Percentiles rank a stretch among this genome's conserved stretches.
These are phyloP conservation scores for Cylindroiulus punctatus DNA, from an alignment of 2,888 invertebrate species.

Conservation along the genomic window DNA sequence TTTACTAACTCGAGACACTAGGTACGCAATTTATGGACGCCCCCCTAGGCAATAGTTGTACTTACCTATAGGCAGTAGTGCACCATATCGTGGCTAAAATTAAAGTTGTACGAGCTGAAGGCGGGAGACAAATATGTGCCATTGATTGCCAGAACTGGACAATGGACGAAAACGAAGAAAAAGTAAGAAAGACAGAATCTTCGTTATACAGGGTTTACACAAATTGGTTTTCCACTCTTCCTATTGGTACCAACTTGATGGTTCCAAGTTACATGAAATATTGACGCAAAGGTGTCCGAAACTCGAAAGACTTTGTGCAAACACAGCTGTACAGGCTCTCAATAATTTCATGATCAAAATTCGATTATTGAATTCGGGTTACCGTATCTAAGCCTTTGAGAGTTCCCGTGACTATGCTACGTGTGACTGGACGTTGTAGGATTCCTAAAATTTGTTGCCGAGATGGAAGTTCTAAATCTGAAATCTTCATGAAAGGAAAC, in stretches of 20 bases:
- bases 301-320: too few species aligned
- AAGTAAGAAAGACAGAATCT: not conserved
- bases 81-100: slow-evolving; percentile 73
- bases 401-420: slow-evolving; percentile 69
- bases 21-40: too few species aligned
- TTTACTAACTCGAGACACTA: too few species aligned
- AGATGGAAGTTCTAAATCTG: slow-evolving; percentile 77
- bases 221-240: too few species aligned
- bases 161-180: not conserved
- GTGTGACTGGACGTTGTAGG: slow-evolving; percentile 69
- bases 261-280: too few species aligned
- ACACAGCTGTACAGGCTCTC: too few species aligned
- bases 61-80: slow-evolving; percentile 70
- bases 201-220: too few species aligned
- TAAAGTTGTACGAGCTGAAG: slow-evolving; percentile 73
- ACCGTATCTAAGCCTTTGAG: slow-evolving; percentile 69
- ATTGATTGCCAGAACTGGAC: slow-evolving; percentile 77
- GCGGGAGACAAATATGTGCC: slow-evolving; percentile 74
- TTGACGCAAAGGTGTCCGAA: too few species aligned
- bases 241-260: too few species aligned
- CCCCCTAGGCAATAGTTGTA: not conserved
- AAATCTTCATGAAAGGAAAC: slow-evolving; percentile 66
- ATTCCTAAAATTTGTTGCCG: slow-evolving; percentile 57
- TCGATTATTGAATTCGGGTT: slow-evolving; percentile 55
- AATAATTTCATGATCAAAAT: not conserved